A percentile compares a stretch with the other conserved stretches of the same genome.
These are phyloP conservation scores for Murina feae DNA, from an alignment of 2,113 vertebrate species.

Conservation along the genomic window DNA sequence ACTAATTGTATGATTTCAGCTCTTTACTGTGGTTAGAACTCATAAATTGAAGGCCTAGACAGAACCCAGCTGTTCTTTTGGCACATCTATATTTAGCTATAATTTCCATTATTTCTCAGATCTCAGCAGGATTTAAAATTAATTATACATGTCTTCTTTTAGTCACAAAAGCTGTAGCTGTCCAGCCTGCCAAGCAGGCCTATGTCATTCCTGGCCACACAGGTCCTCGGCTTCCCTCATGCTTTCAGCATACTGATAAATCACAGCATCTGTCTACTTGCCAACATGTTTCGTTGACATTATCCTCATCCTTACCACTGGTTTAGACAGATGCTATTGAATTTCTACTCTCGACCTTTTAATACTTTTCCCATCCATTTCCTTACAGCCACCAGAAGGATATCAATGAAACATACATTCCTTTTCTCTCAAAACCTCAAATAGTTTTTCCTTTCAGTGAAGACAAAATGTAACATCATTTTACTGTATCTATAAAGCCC, in stretches of 20 bases:
- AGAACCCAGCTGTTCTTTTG: slow-evolving; percentile 23
- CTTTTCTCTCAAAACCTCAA: background rate
- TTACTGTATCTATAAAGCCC: background rate
- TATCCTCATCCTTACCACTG: background rate
- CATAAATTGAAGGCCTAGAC: background rate
- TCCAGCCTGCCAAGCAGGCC: background rate
- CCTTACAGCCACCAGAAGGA: background rate
- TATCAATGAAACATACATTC: slow-evolving; percentile 3
- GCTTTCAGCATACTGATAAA: background rate
- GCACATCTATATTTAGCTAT: background rate
- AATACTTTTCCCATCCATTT: background rate
- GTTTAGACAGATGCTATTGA: background rate
- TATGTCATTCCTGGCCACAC: background rate
- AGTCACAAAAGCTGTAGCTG: background rate
- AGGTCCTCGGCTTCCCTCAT: background rate
- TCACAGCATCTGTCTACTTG: background rate
- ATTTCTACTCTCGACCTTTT: background rate
- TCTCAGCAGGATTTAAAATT: background rate
- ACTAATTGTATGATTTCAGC: background rate
- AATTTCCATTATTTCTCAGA: slow-evolving; percentile 22
- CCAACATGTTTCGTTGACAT: background rate
- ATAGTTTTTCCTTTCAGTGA: background rate
- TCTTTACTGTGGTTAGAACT: background rate
- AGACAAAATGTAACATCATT: background rate
- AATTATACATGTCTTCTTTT: slow-evolving; percentile 1